phyloP scores from a whole-genome alignment of 2,113 vertebrate species.

The Gnathonemus longibarbis region DNA sequence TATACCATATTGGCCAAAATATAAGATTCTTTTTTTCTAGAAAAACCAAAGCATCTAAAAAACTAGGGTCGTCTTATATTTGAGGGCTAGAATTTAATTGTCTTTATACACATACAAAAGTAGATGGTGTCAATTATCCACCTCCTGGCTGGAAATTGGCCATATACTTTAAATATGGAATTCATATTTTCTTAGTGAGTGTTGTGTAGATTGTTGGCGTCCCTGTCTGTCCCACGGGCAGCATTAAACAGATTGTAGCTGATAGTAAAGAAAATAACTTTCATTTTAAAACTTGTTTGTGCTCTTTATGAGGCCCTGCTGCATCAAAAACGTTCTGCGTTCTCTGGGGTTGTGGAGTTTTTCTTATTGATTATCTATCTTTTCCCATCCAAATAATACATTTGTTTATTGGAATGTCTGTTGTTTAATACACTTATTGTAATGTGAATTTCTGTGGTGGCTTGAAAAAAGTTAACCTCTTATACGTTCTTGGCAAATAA shows the following conservation, averaged over 20 bases:
- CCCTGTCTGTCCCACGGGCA: neutral
- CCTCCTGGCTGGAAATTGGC: neutral
- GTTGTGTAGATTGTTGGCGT: neutral
- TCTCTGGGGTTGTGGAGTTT: neutral
- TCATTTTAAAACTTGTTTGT: neutral
- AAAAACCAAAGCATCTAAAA: neutral
- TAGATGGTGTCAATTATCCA: neutral
- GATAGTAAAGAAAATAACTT: neutral
- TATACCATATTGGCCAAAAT: neutral
- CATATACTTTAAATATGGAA: neutral
- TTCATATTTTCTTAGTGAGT: neutral
- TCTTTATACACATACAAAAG: neutral
- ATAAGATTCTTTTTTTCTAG: neutral
- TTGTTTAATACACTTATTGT: neutral
- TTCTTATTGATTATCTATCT: neutral
- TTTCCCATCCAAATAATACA: neutral
- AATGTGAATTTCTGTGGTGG: neutral
- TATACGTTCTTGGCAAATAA: neutral
- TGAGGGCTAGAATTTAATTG: neutral
- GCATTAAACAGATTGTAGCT: neutral
- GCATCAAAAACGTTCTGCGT: neutral
- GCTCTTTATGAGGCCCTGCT: neutral
- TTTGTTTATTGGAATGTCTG: neutral
- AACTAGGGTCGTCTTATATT: neutral
- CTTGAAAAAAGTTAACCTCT: neutral